Conservation (phyloP, 35 echinoderm and acorn worm genomes). For the Hemicentrotus pulcherrimus region DNA sequence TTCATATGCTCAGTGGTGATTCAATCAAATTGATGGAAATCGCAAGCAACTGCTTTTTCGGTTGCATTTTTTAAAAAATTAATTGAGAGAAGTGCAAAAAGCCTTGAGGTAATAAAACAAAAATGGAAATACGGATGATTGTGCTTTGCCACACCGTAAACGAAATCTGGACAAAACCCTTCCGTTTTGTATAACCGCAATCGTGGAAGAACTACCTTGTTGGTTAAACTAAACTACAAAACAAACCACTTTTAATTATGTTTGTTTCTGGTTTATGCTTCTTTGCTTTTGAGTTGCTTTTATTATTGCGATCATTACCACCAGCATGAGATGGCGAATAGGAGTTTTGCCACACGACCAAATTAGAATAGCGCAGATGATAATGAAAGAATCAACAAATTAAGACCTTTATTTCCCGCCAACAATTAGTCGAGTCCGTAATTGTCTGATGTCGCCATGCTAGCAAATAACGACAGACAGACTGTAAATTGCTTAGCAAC, state of each 20-base stretch:
- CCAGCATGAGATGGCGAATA: background rate
- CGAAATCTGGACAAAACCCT: background rate
- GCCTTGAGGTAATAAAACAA: too few relatives aligned
- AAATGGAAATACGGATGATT: background rate
- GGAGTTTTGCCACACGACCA: background rate
- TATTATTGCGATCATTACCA: background rate
- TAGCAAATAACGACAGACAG: constrained; percentile 1
- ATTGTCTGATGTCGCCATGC: background rate
- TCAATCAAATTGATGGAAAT: too few relatives aligned
- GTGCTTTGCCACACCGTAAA: background rate
- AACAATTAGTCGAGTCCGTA: constrained; percentile 18
- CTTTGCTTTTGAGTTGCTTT: background rate
- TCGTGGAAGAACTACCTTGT: background rate
- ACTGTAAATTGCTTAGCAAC: background rate
- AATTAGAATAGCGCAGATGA: background rate
- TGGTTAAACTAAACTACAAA: background rate
- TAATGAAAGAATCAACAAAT: background rate
- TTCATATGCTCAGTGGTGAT: too few relatives aligned
- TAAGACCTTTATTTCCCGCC: background rate
- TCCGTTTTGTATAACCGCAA: background rate
- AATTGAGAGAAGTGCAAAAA: too few relatives aligned
- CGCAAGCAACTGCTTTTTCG: too few relatives aligned
- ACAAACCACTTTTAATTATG: background rate
- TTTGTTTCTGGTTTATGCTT: background rate
- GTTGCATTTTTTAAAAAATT: too few relatives aligned